Percentiles rank a stretch among this genome's conserved stretches.
These are phyloP conservation scores for Parus major DNA, from an alignment of 2,113 vertebrate species.

Conservation along the genomic window DNA sequence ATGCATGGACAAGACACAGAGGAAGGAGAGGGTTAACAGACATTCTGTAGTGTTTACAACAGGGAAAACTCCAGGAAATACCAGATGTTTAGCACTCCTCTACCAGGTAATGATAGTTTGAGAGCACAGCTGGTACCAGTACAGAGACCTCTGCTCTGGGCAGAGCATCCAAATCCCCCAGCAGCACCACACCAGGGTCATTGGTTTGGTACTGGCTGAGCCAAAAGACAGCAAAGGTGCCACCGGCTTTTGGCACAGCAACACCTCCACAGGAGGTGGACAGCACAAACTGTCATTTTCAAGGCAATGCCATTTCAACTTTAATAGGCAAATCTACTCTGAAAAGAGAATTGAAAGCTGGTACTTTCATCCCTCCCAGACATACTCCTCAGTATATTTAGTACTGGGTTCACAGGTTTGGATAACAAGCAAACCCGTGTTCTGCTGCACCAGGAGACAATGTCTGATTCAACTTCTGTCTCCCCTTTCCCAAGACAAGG, in stretches of 20 bases:
- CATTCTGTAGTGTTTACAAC: background rate
- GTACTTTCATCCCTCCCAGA: background rate
- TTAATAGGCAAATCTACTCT: background rate
- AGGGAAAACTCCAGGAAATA: background rate
- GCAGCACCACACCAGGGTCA: background rate
- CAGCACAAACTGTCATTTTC: background rate
- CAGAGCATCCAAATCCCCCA: background rate
- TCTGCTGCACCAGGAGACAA: background rate
- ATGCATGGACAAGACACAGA: background rate
- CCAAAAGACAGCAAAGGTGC: background rate
- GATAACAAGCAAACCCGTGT: background rate
- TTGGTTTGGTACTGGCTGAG: background rate
- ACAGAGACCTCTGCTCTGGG: background rate
- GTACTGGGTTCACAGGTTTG: background rate
- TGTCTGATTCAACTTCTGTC: background rate
- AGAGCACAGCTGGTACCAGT: accelerated
- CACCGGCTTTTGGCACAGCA: background rate
- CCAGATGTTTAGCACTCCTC: background rate
- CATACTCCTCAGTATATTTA: background rate
- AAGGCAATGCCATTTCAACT: background rate
- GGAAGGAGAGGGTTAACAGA: background rate
- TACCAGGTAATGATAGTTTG: accelerated
- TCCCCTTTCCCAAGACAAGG: background rate
- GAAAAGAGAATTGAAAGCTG: background rate
- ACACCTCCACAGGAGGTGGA: background rate